Conservation (phyloP, 2,888 invertebrate species). For the Heliconius erato region DNA sequence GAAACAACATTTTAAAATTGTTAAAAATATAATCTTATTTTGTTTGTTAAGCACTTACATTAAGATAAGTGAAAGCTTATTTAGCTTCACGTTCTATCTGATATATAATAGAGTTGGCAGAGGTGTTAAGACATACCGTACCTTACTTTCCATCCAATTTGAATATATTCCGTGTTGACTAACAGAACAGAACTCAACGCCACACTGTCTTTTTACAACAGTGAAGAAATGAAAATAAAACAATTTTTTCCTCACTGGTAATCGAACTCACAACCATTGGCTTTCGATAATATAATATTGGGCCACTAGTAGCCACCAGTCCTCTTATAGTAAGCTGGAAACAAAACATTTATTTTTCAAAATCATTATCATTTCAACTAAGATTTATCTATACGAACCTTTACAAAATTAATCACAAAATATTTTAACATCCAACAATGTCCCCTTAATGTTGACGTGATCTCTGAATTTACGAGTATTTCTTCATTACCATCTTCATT, state of each 20-base stretch:
- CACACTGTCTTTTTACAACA: background rate
- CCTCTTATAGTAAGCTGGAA: background rate
- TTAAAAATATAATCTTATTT: too few species aligned
- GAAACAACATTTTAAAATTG: too few species aligned
- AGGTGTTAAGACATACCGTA: too few species aligned
- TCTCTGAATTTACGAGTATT: constrained; percentile 56
- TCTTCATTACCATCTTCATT: constrained; percentile 49
- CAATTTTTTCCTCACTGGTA: background rate
- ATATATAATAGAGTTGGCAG: too few species aligned
- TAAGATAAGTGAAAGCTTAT: too few species aligned
- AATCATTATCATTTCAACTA: background rate
- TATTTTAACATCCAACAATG: constrained; percentile 57
- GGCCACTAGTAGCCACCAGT: background rate
- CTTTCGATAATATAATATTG: background rate
- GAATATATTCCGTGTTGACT: background rate
- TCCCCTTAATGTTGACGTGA: constrained; percentile 63
- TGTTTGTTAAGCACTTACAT: too few species aligned
- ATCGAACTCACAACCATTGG: background rate
- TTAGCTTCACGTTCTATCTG: too few species aligned
- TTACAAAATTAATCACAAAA: constrained; percentile 66
- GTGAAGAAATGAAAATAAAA: background rate
- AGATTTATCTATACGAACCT: constrained; percentile 58
- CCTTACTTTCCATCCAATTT: too few species aligned
- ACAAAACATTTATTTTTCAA: background rate
- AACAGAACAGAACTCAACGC: background rate